phyloP scores from a whole-genome alignment of 1,140 invertebrate genomes.

The Trichonephila clavata region DNA sequence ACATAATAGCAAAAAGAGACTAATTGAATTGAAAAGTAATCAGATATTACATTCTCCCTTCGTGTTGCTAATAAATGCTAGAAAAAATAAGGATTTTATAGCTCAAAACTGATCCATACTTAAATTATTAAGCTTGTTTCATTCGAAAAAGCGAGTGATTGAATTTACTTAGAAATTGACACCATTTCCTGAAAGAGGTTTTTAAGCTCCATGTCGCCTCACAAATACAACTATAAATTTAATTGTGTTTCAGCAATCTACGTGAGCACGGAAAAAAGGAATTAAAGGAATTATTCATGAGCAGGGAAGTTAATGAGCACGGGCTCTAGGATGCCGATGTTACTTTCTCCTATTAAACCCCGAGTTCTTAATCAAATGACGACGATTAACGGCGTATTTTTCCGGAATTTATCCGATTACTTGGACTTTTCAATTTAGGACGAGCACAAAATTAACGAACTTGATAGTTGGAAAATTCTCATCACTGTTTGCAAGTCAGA shows the following conservation, averaged over 20 bases:
- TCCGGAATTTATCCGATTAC: conserved; percentile 66
- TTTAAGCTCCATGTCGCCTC: neutral
- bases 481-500: conserved; percentile 34
- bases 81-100: too few species aligned
- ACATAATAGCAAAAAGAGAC: too few species aligned
- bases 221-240: conserved; percentile 2
- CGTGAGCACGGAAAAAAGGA: conserved; percentile 24
- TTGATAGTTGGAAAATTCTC: conserved; percentile 42
- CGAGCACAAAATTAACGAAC: conserved; percentile 53
- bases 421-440: conserved; percentile 29
- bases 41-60: too few species aligned
- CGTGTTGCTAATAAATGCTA: too few species aligned
- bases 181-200: neutral
- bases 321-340: neutral
- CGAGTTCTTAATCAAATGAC: conserved; percentile 58
- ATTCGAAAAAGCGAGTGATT: too few species aligned
- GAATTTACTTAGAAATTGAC: neutral
- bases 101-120: too few species aligned
- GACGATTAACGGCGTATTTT: conserved; percentile 66
- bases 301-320: conserved; percentile 56
- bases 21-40: too few species aligned
- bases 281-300: conserved; percentile 61
- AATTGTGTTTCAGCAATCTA: conserved; percentile 16
- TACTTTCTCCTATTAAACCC: conserved; percentile 16
- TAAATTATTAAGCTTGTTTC: too few species aligned